Base-by-base conservation (phyloP, 2,113 vertebrate genomes). In the Alouatta palliata region DNA sequence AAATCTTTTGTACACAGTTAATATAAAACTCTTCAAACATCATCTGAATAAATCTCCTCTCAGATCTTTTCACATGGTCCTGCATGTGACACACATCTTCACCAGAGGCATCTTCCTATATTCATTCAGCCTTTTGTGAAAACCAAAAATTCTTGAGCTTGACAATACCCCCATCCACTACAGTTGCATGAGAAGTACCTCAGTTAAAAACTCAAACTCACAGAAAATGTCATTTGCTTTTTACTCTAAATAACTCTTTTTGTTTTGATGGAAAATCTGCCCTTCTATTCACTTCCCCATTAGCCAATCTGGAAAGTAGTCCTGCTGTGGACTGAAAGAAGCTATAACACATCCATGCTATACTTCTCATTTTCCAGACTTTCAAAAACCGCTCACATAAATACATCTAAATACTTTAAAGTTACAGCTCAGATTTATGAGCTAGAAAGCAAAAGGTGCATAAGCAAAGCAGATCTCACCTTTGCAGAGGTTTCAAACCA, bases 401-500 rank as follows among this genome's bases (percentile, higher is more conserved):
- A 86, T 49, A 40, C 54, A 47, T n/a, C 37, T 75, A 52, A 35
- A 81, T 8, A 11, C 37, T 52, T 85, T 2, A n/a, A 0, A 6
- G 52, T 43, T 8, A 49, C 19, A 37, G 21, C 49, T 47, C 30
- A 45, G 32, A 77, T 45, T 58, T 40, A 68, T 5, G 23, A 97
- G 47, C 32, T 25, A 54, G n/a, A 71, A 19, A 93, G 73, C 52
- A 77, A 32, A 81, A 23, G 54, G 37, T 8, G 19, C 6, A 49
- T 13, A 84, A 9, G 8, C 3, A n/a, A 30, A 87, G 56, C 17
- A 21, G 21, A 27, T 3, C 98, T 99, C 96, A 99, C 99, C 99
- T 99, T 99, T 37, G 99, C 99, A 35, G 99, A 99, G 13, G 99
- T 99, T 98, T 99, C 99, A 98, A 99, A 99, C 99, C 99, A 99